phyloP scores from a whole-genome alignment of 2,888 invertebrate genomes.

The Drosophila infuscata region DNA sequence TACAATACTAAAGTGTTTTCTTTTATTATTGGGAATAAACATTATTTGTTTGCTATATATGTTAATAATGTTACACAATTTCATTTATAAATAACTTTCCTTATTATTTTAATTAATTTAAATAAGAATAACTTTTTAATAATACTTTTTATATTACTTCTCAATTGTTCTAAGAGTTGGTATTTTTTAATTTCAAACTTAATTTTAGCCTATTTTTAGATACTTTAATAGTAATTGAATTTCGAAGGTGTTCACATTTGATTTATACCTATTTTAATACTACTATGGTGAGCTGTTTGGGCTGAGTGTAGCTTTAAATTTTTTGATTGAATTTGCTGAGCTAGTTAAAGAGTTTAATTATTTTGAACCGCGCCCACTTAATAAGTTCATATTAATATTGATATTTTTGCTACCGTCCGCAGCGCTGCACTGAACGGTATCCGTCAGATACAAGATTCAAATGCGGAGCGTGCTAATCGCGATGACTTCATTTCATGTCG shows the following conservation, averaged over 20 bases:
- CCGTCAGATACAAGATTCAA: conserved; percentile 53
- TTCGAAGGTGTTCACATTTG: not conserved
- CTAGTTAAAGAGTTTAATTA: conserved; percentile 36
- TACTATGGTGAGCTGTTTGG: not conserved
- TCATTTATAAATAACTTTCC: not conserved
- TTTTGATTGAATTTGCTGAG: conserved; percentile 9
- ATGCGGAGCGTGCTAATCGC: conserved; percentile 68
- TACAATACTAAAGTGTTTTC: not conserved
- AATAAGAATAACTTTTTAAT: not conserved
- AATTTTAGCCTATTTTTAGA: not conserved
- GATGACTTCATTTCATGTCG: conserved; percentile 76
- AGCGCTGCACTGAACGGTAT: conserved; percentile 34
- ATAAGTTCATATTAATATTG: conserved; percentile 54
- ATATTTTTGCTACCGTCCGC: conserved; percentile 35
- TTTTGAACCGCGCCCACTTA: conserved; percentile 31
- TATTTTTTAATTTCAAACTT: not conserved
- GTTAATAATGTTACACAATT: not conserved
- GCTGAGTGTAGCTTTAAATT: conserved; percentile 1
- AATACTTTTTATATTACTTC: not conserved
- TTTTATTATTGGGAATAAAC: not conserved
- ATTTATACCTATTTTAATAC: not conserved
- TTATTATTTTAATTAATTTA: not conserved
- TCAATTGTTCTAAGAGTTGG: not conserved
- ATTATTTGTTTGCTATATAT: not conserved
- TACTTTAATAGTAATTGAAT: not conserved